These are phyloP conservation scores for Phataginus tetradactyla DNA, from an alignment of 2,797 vertebrate genomes.

Conservation along the genomic window DNA sequence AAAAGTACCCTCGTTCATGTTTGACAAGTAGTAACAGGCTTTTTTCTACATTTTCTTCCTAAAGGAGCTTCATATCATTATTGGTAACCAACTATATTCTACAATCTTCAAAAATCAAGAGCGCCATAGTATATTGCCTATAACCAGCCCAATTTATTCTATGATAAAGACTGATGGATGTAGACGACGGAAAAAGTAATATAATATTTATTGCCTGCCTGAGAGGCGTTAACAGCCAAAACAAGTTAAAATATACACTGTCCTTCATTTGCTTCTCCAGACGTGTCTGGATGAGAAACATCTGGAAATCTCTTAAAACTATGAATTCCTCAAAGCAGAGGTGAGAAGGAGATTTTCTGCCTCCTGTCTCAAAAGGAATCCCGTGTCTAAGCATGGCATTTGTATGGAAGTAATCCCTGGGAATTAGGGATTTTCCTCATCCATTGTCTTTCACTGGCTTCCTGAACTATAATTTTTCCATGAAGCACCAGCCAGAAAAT, in stretches of 20 bases:
- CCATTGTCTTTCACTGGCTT: neutral
- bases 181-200: constrained; percentile 56
- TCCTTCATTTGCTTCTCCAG: constrained; percentile 57
- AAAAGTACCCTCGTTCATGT: constrained; percentile 21
- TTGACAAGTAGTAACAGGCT: neutral
- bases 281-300: constrained; percentile 64
- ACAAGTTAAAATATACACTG: constrained; percentile 45
- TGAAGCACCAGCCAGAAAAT: neutral
- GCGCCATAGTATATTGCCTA: neutral
- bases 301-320: constrained; percentile 59
- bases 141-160: neutral
- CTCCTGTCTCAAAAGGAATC: neutral
- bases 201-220: constrained; percentile 63
- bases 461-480: neutral
- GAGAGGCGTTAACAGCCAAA: constrained; percentile 51
- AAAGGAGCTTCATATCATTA: neutral
- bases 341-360: neutral
- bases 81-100: neutral
- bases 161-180: neutral
- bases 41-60: constrained; percentile 7
- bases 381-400: neutral
- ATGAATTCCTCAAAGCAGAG: constrained; percentile 21
- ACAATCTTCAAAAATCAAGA: neutral
- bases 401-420: neutral
- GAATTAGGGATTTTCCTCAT: neutral